Percentiles rank a stretch among this genome's conserved stretches.
Evolutionary conservation across 2,888 invertebrate species (phyloP).

Genomic region (Pseudococcus viburni): DNA sequence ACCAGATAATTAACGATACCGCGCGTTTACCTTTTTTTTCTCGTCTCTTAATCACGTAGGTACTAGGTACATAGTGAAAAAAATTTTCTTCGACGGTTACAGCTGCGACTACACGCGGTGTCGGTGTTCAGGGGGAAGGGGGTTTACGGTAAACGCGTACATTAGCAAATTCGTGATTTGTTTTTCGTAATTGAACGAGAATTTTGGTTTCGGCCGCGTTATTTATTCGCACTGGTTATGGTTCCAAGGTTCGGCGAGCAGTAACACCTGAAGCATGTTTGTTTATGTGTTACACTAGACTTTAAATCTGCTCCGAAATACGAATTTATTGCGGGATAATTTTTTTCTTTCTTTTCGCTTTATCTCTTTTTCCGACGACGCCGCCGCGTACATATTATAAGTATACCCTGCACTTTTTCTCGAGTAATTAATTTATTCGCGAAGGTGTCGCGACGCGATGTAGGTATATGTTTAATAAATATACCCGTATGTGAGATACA

Average conservation of each 20-base stretch:
- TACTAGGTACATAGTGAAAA: background rate
- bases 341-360: background rate
- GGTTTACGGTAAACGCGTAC: background rate
- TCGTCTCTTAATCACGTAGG: background rate
- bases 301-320: background rate
- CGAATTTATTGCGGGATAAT: background rate
- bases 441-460: too few relatives aligned
- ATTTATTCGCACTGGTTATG: conserved; percentile 10
- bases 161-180: background rate
- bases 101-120: background rate
- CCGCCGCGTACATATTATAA: too few relatives aligned
- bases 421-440: too few relatives aligned
- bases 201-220: background rate
- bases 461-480: too few relatives aligned
- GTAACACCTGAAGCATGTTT: conserved; percentile 44
- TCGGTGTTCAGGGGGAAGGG: background rate
- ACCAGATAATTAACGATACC: conserved; percentile 19
- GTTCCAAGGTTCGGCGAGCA: conserved; percentile 44
- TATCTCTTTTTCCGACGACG: background rate
- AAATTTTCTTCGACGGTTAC: background rate
- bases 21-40: background rate
- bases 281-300: background rate
- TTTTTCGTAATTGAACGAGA: conserved; percentile 1
- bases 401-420: too few relatives aligned
- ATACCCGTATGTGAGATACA: too few relatives aligned